Evolutionary conservation across 2,888 invertebrate species (phyloP).

Genomic region (Herminia tarsipennalis): DNA sequence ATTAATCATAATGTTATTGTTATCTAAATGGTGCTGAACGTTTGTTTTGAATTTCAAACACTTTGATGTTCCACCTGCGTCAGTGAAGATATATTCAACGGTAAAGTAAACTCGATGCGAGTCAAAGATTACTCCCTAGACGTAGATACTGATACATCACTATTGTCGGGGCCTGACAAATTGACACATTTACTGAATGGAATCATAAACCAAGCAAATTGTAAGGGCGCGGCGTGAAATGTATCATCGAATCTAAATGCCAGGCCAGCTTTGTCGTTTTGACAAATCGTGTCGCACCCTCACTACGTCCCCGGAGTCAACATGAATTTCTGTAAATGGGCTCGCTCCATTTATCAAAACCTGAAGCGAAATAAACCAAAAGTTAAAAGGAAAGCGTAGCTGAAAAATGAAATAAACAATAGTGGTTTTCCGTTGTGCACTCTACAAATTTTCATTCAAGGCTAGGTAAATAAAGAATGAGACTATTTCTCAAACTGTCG

Average conservation of each 20-base stretch:
- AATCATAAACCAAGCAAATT: slow-evolving; percentile 45
- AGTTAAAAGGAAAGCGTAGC: too few relatives aligned
- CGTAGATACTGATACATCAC: slow-evolving; percentile 25
- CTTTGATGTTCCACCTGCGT: slow-evolving; percentile 63
- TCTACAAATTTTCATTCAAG: too few relatives aligned
- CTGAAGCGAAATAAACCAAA: slow-evolving; percentile 2
- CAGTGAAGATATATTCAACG: slow-evolving; percentile 27
- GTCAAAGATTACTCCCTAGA: slow-evolving; percentile 12
- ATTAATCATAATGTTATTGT: slow-evolving; percentile 52
- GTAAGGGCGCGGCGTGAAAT: slow-evolving; percentile 48
- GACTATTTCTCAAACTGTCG: slow-evolving; percentile 26
- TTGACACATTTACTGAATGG: slow-evolving; percentile 52
- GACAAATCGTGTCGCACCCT: slow-evolving; percentile 60
- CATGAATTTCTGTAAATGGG: slow-evolving; percentile 39
- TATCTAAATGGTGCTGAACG: slow-evolving; percentile 44
- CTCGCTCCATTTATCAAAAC: slow-evolving; percentile 29
- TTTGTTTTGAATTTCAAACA: slow-evolving; percentile 48
- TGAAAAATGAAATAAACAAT: too few relatives aligned
- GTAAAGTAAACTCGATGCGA: slow-evolving; percentile 28
- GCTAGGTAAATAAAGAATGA: slow-evolving; percentile 11
- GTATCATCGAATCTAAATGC: slow-evolving; percentile 57
- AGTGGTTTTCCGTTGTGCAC: too few relatives aligned
- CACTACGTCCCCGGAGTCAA: slow-evolving; percentile 29
- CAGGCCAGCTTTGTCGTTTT: slow-evolving; percentile 54
- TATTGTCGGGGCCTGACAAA: slow-evolving; percentile 33